These are phyloP conservation scores for Leucozona laternaria DNA, from an alignment of 2,888 invertebrate genomes.

Conservation along the genomic window DNA sequence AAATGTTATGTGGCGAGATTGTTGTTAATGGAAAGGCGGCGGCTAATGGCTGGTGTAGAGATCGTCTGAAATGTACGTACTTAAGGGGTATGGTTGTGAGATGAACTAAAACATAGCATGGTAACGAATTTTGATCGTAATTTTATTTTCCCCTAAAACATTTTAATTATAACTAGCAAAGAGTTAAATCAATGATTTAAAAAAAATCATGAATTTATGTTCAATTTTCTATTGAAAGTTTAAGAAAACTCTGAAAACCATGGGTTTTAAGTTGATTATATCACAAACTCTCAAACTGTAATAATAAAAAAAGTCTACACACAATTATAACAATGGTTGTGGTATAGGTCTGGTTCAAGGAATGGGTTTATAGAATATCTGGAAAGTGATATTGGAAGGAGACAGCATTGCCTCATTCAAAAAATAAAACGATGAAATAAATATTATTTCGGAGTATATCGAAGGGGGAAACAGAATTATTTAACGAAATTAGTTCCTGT, in stretches of 20 bases:
- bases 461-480: not conserved
- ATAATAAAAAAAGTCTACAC: slow-evolving; percentile 37
- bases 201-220: accelerated
- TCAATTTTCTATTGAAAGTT: not conserved
- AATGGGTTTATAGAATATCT: not conserved
- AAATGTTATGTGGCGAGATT: slow-evolving; percentile 55
- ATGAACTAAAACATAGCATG: slow-evolving; percentile 54
- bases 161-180: not conserved
- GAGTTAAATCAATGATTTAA: not conserved
- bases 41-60: slow-evolving; percentile 63
- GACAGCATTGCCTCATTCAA: not conserved
- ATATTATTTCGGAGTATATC: not conserved
- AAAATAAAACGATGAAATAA: not conserved
- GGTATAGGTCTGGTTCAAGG: slow-evolving; percentile 9
- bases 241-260: not conserved
- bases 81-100: slow-evolving; percentile 46
- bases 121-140: slow-evolving; percentile 34
- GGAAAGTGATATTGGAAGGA: slow-evolving; percentile 39
- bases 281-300: slow-evolving; percentile 24
- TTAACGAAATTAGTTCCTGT: slow-evolving; percentile 14
- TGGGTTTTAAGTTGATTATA: not conserved
- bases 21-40: slow-evolving; percentile 31
- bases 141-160: not conserved
- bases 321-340: not conserved
- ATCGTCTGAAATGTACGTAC: slow-evolving; percentile 13